Base-by-base conservation (phyloP, 1,140 invertebrate species). In the Aleiodes sp. region DNA sequence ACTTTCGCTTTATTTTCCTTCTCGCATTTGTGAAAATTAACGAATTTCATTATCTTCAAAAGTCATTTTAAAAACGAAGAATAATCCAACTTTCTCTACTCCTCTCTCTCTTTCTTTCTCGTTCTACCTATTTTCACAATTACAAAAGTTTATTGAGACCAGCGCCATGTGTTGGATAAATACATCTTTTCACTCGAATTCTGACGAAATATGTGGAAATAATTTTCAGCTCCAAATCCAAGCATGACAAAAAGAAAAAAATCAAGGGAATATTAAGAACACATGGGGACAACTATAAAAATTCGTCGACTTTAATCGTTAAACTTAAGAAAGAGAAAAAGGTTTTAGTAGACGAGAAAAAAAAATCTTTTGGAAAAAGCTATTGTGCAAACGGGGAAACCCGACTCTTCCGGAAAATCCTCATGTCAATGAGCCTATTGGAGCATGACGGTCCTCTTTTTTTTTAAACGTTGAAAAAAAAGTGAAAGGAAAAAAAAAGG, bases 371-470 rank as follows among this genome's bases (percentile, higher is more conserved):
- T 16, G 46, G 46, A 24, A 52, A 52, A 52, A 21, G 46, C 46
- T 19, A 52, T 52, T 52, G 46, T 52, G 46, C 21, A 21, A 9
- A 12, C 10, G 46, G 46, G 46, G 46, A 52, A 52, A 52, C 46
- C 46, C 46, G 46, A 52, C 21, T 52, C 46, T 52, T 52, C 46
- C 46, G 46, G 46, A 52, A 52, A 52, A 52, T 52, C 46, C 46
- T 21, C 26, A 21, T 52, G 46, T 52, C 46, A 52, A 52, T 52
- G 46, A 52, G 46, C 19, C 46, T 52, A 52, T 52, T 52, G 46
- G 26, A 21, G 46, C 46, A 52, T 52, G 46, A 52, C 21, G 39
- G 46, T 52, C 46, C 46, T 52, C 46, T 24, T 19, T 52, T 52
- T 52, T 52, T 52, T 52, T 24, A 8, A 35, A 8, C 8, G 19